phyloP scores from a whole-genome alignment of 2,113 vertebrate species.

The Garra rufa region DNA sequence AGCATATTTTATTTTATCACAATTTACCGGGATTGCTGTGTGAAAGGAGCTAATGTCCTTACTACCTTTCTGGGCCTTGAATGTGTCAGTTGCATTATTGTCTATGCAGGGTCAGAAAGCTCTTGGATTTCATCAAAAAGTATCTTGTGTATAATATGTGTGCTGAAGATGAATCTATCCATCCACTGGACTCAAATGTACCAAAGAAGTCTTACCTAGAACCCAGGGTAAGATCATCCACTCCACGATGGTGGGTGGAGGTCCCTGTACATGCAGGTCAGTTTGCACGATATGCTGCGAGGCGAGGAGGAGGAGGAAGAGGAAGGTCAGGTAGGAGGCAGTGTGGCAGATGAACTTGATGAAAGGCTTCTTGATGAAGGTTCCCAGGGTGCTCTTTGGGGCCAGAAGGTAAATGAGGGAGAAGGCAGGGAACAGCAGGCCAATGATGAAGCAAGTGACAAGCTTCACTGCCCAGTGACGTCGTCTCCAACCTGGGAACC shows the following conservation, averaged over 20 bases:
- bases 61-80: no score
- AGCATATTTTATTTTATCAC: no score
- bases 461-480: constrained; percentile 97
- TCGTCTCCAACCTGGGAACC: constrained; percentile 95
- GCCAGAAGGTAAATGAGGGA: constrained; percentile 86
- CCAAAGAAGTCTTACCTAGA: constrained; percentile 75
- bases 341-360: constrained; percentile 95
- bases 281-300: constrained; percentile 87
- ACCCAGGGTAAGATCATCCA: constrained; percentile 94
- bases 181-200: not conserved
- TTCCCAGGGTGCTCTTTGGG: constrained; percentile 86
- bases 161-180: not conserved
- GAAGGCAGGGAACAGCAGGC: constrained; percentile 87
- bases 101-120: no score
- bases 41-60: no score
- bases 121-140: no score
- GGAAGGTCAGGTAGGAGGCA: constrained; percentile 88
- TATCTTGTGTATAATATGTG: no score
- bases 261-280: constrained; percentile 87
- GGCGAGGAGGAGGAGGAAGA: constrained; percentile 78
- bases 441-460: constrained; percentile 91
- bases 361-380: constrained; percentile 92
- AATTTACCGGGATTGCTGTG: no score
- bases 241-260: constrained; percentile 87
- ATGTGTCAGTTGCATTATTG: no score